Conservation (phyloP, 2,797 vertebrate species). For the Cuniculus paca region DNA sequence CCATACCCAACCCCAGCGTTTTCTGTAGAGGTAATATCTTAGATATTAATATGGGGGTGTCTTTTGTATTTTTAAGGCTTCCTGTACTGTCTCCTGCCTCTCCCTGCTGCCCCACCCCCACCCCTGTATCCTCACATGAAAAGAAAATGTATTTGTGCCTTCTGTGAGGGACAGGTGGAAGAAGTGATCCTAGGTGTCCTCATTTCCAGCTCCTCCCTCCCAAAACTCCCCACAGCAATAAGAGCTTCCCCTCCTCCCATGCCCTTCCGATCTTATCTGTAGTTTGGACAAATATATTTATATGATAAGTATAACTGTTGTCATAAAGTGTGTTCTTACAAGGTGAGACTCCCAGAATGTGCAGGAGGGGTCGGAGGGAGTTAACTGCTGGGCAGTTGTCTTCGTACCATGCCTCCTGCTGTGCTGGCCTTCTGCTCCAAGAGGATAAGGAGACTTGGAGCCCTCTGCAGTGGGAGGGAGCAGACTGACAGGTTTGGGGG, state of each 20-base stretch:
- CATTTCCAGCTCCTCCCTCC: constrained; percentile 10
- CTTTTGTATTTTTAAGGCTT: constrained; percentile 79
- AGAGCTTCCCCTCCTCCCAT: constrained; percentile 4
- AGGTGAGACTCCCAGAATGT: neutral
- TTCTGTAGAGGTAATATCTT: constrained; percentile 21
- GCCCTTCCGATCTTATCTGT: constrained; percentile 39
- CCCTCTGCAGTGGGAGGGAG: neutral
- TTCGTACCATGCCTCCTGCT: neutral
- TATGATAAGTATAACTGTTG: constrained; percentile 83
- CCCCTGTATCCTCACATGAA: constrained; percentile 68
- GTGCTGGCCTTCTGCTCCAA: neutral
- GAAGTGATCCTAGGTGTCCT: constrained; percentile 48
- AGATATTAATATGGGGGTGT: constrained; percentile 68
- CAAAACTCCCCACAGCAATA: constrained; percentile 77
- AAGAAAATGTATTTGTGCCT: constrained; percentile 83
- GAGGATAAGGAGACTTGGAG: neutral
- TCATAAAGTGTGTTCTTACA: constrained; percentile 78
- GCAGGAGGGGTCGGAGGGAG: neutral
- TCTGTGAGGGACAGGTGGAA: constrained; percentile 73
- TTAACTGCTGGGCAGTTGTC: neutral
- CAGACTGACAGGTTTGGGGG: neutral
- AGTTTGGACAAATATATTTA: constrained; percentile 86
- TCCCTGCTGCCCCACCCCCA: neutral
- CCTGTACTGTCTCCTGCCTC: neutral
- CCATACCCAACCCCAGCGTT: neutral